Conservation (phyloP, 2,888 invertebrate species). For the Chironomus riparius region DNA sequence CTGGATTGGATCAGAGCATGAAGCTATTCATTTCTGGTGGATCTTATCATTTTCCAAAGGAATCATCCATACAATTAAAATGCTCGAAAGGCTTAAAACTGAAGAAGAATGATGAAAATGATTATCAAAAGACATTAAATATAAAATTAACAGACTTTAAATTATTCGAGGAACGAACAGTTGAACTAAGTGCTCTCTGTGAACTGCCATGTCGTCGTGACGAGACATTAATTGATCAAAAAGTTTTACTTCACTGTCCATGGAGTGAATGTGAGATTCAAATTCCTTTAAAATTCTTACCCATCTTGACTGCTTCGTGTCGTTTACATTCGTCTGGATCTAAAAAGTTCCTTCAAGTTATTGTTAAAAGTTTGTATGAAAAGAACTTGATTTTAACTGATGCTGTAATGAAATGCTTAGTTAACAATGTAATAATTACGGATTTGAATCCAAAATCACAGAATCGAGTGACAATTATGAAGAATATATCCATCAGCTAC, state of each 20-base stretch:
- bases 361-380: slow-evolving; percentile 52
- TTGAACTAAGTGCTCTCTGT: slow-evolving; percentile 59
- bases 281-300: slow-evolving; percentile 68
- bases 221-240: slow-evolving; percentile 62
- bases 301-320: slow-evolving; percentile 72
- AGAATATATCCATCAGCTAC: slow-evolving; percentile 67
- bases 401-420: slow-evolving; percentile 48
- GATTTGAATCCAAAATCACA: slow-evolving; percentile 57
- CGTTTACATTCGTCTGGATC: slow-evolving; percentile 73
- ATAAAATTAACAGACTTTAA: slow-evolving; percentile 50
- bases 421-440: slow-evolving; percentile 50
- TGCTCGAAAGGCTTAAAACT: slow-evolving; percentile 37
- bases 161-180: slow-evolving; percentile 56
- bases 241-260: slow-evolving; percentile 69
- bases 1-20: slow-evolving; percentile 71
- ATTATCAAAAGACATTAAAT: slow-evolving; percentile 47
- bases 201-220: slow-evolving; percentile 63
- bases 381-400: slow-evolving; percentile 45
- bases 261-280: slow-evolving; percentile 67
- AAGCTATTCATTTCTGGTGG: slow-evolving; percentile 67
- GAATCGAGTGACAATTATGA: slow-evolving; percentile 56
- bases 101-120: slow-evolving; percentile 31
- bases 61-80: slow-evolving; percentile 43
- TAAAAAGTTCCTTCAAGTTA: slow-evolving; percentile 78
- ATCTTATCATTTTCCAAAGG: slow-evolving; percentile 61